Percentiles rank a stretch among this genome's conserved stretches.
These are phyloP conservation scores for Motacilla tschutschensis DNA, from an alignment of 2,113 vertebrate species.

Conservation along the genomic window DNA sequence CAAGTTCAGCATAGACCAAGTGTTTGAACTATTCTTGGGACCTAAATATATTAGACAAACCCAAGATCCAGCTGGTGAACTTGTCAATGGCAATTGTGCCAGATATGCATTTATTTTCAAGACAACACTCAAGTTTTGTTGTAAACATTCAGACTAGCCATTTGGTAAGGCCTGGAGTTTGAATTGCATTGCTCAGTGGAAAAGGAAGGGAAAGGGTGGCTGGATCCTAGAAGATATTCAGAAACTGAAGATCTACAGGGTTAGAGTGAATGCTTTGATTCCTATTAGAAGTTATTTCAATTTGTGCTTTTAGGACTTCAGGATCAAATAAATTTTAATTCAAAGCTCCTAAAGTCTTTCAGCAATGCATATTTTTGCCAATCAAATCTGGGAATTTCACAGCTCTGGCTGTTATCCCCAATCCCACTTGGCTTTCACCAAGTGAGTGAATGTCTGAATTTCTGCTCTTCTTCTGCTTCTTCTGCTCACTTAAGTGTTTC, in stretches of 20 bases:
- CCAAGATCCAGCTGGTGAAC: not conserved
- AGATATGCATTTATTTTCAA: not conserved
- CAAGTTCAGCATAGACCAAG: not conserved
- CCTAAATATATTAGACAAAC: not conserved
- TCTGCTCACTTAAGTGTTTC: not conserved
- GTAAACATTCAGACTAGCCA: not conserved
- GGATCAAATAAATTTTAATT: not conserved
- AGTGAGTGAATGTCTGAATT: not conserved
- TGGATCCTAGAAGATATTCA: not conserved
- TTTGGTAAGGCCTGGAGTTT: not conserved
- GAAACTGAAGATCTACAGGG: not conserved
- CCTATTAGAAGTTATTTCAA: not conserved
- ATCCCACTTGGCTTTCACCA: not conserved
- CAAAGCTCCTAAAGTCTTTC: not conserved
- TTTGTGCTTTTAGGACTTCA: not conserved
- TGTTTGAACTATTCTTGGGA: not conserved
- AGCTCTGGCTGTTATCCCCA: not conserved
- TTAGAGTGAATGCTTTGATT: not conserved
- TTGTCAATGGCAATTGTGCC: not conserved
- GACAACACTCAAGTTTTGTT: not conserved
- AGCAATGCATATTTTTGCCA: not conserved
- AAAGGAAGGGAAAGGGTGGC: not conserved
- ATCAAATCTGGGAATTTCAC: not conserved
- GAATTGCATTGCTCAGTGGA: not conserved
- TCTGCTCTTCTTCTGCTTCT: not conserved